Base-by-base conservation (phyloP, 2,113 vertebrate genomes). In the Rissa tridactyla region DNA sequence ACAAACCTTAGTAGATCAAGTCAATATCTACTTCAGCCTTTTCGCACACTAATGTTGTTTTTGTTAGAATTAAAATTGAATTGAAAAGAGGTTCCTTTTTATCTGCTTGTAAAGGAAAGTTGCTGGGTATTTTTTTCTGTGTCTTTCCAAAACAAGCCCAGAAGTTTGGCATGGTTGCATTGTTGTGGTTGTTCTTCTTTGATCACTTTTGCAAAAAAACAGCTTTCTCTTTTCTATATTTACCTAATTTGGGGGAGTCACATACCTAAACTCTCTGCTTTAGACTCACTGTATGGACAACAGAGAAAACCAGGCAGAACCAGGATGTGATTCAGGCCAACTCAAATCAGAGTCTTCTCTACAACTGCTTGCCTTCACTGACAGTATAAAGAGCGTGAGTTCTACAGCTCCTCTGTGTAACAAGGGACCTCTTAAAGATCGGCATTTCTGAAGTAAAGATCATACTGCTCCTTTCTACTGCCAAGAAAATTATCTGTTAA, bases 21-120 rank as follows among this genome's bases (percentile, higher is more conserved):
- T 96, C 95, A 93, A 90, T 97, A 90, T 15, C 75, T 84, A 44
- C 77, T 93, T 94, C 87, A 94, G 58, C 22, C 60, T 94, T 96
- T 93, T 87, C 62, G 65, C n/a, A 75, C 75, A 30, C 13, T 47
- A 55, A 64, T 72, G 70, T 64, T 92, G 15, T 36, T 92, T 82
- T 71, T 49, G 20, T 82, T 38, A 92, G 87, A 90, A 78, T 68
- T 70, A 79, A 66, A 86, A 78, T 9, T 1, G 7, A 92, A 57
- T 14, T 84, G 57, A 38, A 80, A 90, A 87, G 61, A 64, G 7
- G 1, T 3, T 89, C 10, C 3, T 80, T 82, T 64, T 61, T 34
- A 2, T 46, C 8, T 71, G 18, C 2, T 75, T 91, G 21, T 54
- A 49, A 69, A 29, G 22, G 16, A 58, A 78, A 21, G 6, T 2